Conservation (phyloP, 1,140 invertebrate species). For the Pissodes strobi region DNA sequence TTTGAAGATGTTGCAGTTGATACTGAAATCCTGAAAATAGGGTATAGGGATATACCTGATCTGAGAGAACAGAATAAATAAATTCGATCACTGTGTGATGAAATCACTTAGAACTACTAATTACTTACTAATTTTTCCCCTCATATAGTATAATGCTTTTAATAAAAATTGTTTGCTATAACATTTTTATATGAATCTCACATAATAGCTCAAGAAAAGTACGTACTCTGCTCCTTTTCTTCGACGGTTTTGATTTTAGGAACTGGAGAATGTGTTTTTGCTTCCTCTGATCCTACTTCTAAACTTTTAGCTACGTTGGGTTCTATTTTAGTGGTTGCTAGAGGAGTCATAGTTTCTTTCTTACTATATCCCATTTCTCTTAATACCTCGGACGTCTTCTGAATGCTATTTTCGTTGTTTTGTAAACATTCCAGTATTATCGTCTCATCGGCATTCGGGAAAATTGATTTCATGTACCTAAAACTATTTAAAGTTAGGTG, state of each 20-base stretch:
- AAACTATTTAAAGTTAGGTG: slow-evolving; percentile 42
- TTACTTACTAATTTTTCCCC: too few relatives aligned
- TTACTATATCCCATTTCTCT: slow-evolving; percentile 80
- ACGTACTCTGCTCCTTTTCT: slow-evolving; percentile 76
- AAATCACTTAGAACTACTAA: too few relatives aligned
- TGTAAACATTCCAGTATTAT: slow-evolving; percentile 80
- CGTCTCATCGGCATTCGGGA: slow-evolving; percentile 90
- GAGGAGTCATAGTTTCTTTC: slow-evolving; percentile 64
- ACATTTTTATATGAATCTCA: too few relatives aligned
- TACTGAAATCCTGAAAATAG: too few relatives aligned
- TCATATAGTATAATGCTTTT: too few relatives aligned
- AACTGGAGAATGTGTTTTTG: slow-evolving; percentile 55
- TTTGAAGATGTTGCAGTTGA: too few relatives aligned
- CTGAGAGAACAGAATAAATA: too few relatives aligned
- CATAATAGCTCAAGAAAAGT: too few relatives aligned
- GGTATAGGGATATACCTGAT: too few relatives aligned
- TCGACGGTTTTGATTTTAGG: slow-evolving; percentile 70
- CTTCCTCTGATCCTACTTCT: slow-evolving; percentile 56
- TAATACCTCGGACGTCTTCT: slow-evolving; percentile 79
- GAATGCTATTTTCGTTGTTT: slow-evolving; percentile 86
- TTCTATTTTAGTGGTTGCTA: slow-evolving; percentile 54
- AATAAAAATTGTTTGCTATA: too few relatives aligned
- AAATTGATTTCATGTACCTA: slow-evolving; percentile 89
- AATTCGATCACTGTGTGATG: too few relatives aligned
- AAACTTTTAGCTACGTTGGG: slow-evolving; percentile 54